A percentile compares a stretch with the other conserved stretches of the same genome.
phyloP scores from a whole-genome alignment of 2,888 invertebrate genomes.

The Zygaena filipendulae region DNA sequence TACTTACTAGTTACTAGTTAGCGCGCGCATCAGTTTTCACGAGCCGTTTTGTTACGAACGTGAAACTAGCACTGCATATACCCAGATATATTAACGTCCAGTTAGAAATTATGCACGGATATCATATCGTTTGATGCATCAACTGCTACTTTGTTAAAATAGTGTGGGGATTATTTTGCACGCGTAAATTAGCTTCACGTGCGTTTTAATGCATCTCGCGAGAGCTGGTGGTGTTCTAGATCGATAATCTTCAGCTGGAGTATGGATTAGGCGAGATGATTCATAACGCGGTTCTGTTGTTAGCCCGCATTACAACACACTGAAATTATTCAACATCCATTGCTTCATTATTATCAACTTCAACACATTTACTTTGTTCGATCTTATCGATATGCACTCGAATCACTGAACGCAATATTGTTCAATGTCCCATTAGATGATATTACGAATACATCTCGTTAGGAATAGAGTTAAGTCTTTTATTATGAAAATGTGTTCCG shows the following conservation, averaged over 20 bases:
- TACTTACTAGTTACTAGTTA: too few species aligned
- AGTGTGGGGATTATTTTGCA: conserved; percentile 43
- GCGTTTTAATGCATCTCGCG: conserved; percentile 62
- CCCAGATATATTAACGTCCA: conserved; percentile 45
- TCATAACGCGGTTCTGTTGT: conserved; percentile 64
- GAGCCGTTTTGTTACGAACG: conserved; percentile 33
- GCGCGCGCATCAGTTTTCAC: conserved; percentile 30
- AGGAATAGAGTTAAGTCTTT: background rate
- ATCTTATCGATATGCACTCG: background rate
- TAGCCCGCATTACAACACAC: conserved; percentile 48
- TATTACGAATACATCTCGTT: too few species aligned
- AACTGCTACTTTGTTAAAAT: conserved; percentile 58
- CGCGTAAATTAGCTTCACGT: conserved; percentile 65
- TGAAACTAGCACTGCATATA: conserved; percentile 24
- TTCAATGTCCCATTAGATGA: too few species aligned
- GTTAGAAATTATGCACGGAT: conserved; percentile 44
- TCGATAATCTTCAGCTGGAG: conserved; percentile 61
- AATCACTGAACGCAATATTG: too few species aligned
- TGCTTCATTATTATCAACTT: conserved; percentile 17
- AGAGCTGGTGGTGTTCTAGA: conserved; percentile 62
- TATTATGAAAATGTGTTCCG: background rate
- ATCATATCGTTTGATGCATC: conserved; percentile 59
- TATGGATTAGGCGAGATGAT: conserved; percentile 59
- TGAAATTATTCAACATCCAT: conserved; percentile 54
- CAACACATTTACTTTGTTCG: background rate